Evolutionary conservation across 2,113 vertebrate species (phyloP).

Genomic region (Dicentrarchus labrax): DNA sequence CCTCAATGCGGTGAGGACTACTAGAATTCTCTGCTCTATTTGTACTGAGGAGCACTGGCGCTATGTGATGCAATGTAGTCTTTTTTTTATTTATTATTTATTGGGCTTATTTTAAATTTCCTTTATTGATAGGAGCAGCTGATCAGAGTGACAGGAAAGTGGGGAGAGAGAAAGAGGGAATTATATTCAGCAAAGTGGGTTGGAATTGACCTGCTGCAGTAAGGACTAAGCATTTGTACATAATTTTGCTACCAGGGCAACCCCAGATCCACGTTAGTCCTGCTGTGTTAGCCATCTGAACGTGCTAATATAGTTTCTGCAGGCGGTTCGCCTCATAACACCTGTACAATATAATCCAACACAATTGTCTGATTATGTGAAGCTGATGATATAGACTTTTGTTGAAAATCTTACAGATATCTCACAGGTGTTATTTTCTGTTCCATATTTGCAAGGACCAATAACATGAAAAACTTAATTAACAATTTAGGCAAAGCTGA

Average conservation of each 20-base stretch:
- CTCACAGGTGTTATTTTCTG: not conserved
- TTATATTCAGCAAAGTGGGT: no score
- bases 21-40: conserved; percentile 46
- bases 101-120: no score
- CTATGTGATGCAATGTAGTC: conserved; percentile 41
- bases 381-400: not conserved
- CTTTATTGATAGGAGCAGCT: no score
- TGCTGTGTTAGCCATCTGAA: conserved; percentile 28
- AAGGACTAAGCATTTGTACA: no score
- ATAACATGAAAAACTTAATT: not conserved
- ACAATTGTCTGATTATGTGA: conserved; percentile 1
- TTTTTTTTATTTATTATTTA: no score
- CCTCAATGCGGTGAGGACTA: conserved; percentile 31
- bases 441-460: not conserved
- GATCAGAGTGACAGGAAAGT: not conserved
- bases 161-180: no score
- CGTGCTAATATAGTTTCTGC: conserved; percentile 21
- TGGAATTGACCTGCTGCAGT: no score
- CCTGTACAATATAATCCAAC: not conserved
- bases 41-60: conserved; percentile 15
- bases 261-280: conserved; percentile 37
- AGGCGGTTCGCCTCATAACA: conserved; percentile 12
- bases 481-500: not conserved
- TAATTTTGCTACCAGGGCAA: no score
- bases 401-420: not conserved